Evolutionary conservation across 2,113 vertebrate species (phyloP), one percentile per base, ranked within the genome.

Genomic region (Catharus minimus): DNA sequence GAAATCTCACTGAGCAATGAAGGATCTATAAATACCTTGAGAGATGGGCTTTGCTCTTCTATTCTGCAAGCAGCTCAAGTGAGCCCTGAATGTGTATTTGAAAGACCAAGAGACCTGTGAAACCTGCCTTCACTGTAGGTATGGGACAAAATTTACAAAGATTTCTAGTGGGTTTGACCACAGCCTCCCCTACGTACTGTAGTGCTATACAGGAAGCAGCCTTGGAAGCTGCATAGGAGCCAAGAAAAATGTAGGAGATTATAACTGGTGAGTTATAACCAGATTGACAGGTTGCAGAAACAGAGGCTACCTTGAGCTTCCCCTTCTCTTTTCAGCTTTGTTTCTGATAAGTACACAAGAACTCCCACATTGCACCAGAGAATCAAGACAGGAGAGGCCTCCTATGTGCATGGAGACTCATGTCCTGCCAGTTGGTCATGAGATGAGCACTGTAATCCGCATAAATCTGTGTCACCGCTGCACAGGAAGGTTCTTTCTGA

Each of bases 261-360:
- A 13, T 41, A 85, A 41, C 21, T n/a, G 19, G 58, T 39, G 64
- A 77, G 32, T 50, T 50, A 16, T 50, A 50, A 26, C 43, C 13
- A 38, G 77, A 80, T 3, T 86, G 89, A 73, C 60, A 62, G 43
- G 26, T 33, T 77, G 50, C 60, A 83, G 83, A 79, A 80, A 79
- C 3, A 8, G 22, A 33, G 55, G 8, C 33, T 88, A 50, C 30
- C 58, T 90, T 49, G 44, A 53, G 61, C 33, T 94, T 73, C 64
- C 72, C 30, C 27, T 81, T 86, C 55, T 71, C 61, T 90, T 88
- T 49, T 82, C 46, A 93, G 33, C 28, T 88, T 90, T 46, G 28
- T 80, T 93, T 86, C 60, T 80, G 11, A 17, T 61, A 28, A 56
- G 30, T 67, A 82, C 90, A 73, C 38, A 90, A 83, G 43, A 92